These are phyloP conservation scores for Pheosia tremula DNA, from an alignment of 2,888 invertebrate genomes.

Conservation along the genomic window DNA sequence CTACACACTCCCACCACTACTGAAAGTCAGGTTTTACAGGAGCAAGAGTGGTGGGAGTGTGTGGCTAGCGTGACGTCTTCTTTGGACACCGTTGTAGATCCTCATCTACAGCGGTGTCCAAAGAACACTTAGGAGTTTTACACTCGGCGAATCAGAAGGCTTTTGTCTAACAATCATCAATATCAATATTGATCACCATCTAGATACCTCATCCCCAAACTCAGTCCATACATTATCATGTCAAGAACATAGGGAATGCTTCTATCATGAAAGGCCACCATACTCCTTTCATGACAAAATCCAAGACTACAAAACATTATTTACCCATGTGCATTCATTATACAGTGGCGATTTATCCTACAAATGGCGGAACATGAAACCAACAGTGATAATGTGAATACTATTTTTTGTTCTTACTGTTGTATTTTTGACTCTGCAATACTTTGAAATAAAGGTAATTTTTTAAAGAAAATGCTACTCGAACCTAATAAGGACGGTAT, in stretches of 20 bases:
- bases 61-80: too few relatives aligned
- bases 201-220: not conserved
- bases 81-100: too few relatives aligned
- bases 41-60: too few relatives aligned
- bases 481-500: too few relatives aligned
- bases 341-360: constrained; percentile 8
- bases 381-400: constrained; percentile 5
- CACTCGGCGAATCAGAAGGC: too few relatives aligned
- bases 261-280: not conserved
- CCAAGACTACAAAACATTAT: not conserved
- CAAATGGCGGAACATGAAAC: not conserved
- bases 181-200: too few relatives aligned
- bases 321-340: constrained; percentile 9
- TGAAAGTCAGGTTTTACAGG: too few relatives aligned
- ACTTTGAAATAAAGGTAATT: not conserved
- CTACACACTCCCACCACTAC: too few relatives aligned
- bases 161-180: too few relatives aligned
- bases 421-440: constrained; percentile 1
- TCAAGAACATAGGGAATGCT: not conserved
- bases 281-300: not conserved
- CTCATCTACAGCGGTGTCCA: too few relatives aligned
- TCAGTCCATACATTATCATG: constrained; percentile 1
- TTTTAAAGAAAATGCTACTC: too few relatives aligned
- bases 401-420: constrained; percentile 3
- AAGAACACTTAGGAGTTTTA: too few relatives aligned